Conservation (phyloP, 2,888 invertebrate species). For the Entomobrya proxima region DNA sequence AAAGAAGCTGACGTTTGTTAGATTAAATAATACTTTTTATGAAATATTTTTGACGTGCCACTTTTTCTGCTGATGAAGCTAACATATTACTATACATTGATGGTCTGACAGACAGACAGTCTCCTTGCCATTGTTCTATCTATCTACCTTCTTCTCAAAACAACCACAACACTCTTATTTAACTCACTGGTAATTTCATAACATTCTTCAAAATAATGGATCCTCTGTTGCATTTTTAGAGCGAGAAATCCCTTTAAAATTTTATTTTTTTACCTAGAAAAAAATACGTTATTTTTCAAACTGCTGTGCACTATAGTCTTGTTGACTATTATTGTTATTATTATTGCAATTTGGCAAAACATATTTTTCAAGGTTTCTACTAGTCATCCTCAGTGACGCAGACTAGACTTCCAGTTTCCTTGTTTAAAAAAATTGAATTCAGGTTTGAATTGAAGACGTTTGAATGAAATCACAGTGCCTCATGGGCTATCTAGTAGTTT, state of each 20-base stretch:
- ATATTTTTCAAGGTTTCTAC: neutral
- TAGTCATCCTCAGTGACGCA: too few relatives aligned
- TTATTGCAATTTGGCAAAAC: too few relatives aligned
- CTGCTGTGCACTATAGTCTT: neutral
- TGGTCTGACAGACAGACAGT: too few relatives aligned
- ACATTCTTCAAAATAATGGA: neutral
- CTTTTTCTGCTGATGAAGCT: too few relatives aligned
- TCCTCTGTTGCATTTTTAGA: neutral
- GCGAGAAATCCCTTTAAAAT: neutral
- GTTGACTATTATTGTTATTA: too few relatives aligned
- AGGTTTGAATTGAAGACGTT: neutral
- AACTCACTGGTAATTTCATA: neutral
- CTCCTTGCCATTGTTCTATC: neutral
- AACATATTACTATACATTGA: too few relatives aligned
- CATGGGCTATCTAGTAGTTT: neutral
- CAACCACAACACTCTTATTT: neutral
- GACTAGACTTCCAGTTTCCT: neutral
- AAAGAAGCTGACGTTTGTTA: too few relatives aligned
- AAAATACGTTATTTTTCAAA: neutral
- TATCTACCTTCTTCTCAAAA: neutral
- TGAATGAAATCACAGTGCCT: neutral
- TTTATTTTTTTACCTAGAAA: neutral
- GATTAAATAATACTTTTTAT: too few relatives aligned
- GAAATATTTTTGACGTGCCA: too few relatives aligned
- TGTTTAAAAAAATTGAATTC: neutral